Base-by-base conservation (phyloP, 2,888 invertebrate species). In the Amphipyra berbera region DNA sequence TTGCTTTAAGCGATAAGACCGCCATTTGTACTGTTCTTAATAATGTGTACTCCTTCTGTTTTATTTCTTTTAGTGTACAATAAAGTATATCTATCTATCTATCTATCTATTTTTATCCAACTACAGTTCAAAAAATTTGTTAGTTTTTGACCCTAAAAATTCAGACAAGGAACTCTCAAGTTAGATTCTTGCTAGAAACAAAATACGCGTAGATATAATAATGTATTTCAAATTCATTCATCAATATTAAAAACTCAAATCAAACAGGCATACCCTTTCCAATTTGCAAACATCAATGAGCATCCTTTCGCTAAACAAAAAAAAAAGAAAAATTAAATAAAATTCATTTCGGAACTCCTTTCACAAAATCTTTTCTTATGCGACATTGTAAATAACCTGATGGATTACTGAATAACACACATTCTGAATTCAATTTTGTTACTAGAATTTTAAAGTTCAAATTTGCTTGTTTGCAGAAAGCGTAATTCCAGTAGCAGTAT, bases 341-440 rank as follows among this genome's bases (percentile, higher is more conserved):
- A 71, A 88, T 84, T 91, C 90, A 90, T 92, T 91, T 89, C 84
- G 72, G 75, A 84, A 86, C 84, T 88, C 85, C 84, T 90, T 91
- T 89, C 86, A 87, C 85, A 78, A 82, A 85, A 85, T 85, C 86
- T 87, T 86, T 88, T 89, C 86, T 86, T 73, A 62, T 41, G 72
- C 70, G 78, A 78, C 78, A 80, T 85, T 87, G 90, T 92, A 91
- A 92, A 92, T 89, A 91, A 90, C 85, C 82, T 79, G 80, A 79
- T 76, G 78, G 82, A 84, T 84, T 75, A 67, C 64, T 27, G 33
- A 8, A n/a, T 42, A 21, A 7, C 0, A 12, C 27, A 0, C 40
- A 59, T 49, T 68, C 12, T 5, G 68, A 78, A 77, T 59, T 67
- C 48, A 54, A 71, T 74, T 70, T 57, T 82, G 48, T 53, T 33